phyloP scores from a whole-genome alignment of 2,797 vertebrate species.

The Podargus strigoides region DNA sequence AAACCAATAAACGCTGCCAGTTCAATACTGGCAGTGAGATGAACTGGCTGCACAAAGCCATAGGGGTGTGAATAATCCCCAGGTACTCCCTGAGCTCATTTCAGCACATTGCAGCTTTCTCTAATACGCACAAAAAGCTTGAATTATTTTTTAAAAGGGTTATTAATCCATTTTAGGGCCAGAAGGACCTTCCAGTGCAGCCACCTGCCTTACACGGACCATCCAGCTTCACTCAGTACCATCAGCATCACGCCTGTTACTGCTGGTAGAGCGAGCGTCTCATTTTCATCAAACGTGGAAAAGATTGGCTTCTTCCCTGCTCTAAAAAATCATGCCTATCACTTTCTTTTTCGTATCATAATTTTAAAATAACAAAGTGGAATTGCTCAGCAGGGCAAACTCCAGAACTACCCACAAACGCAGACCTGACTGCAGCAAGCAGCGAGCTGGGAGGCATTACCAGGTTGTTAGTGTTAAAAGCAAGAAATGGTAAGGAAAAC shows the following conservation, averaged over 20 bases:
- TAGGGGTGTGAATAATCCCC: not conserved
- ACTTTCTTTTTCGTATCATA: not conserved
- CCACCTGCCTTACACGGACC: not conserved
- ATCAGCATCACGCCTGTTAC: rapidly evolving
- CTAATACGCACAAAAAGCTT: no score
- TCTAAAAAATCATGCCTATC: not conserved
- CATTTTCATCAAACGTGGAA: not conserved
- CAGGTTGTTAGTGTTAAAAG: not conserved
- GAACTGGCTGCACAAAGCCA: not conserved
- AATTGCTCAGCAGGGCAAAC: not conserved
- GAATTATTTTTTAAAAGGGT: not conserved
- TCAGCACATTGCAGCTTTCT: not conserved
- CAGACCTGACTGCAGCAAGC: not conserved
- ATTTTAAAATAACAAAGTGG: not conserved
- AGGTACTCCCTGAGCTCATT: not conserved
- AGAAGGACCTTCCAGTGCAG: not conserved
- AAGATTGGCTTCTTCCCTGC: not conserved
- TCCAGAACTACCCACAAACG: not conserved
- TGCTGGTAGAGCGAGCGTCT: not conserved
- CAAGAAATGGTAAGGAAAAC: not conserved
- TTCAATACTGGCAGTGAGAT: not conserved
- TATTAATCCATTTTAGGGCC: not conserved
- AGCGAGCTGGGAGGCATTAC: not conserved
- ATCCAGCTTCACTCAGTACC: not conserved
- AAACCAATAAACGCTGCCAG: not conserved